Evolutionary conservation across 2,113 vertebrate genomes (phyloP), one percentile per base, ranked within the genome.

Genomic region (Hemicordylus capensis): DNA sequence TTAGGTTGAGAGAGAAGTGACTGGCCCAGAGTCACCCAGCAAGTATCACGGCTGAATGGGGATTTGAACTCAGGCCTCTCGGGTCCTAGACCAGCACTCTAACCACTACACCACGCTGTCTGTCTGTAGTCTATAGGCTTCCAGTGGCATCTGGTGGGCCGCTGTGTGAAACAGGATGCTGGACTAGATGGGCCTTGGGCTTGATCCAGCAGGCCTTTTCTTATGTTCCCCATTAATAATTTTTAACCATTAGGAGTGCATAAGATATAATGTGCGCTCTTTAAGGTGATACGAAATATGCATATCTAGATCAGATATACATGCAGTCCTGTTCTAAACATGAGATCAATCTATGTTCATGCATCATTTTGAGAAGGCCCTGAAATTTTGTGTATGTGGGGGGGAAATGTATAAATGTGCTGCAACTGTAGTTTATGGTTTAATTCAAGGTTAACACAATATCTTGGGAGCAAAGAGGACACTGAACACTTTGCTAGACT

Each of bases 391-490:
- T 61, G 72, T n/a, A n/a, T 20, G 31, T 66, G 79, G 86, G 88
- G 86, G 67, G 81, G 85, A 84, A 87, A 73, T 19, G 0, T 54
- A 24, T 69, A 85, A 82, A 75, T 84, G 34, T 67, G 1, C 48
- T 79, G 6, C 31, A 78, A 70, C 42, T 86, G 67, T 85, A 61
- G 67, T 92, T 86, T 88, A 20, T 37, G 20, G 78, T 64, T 48
- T 54, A 58, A 79, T 78, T 89, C 89, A 91, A 85, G 80, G 82
- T 90, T 90, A 90, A n/a, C 22, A 54, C 31, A 87, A 34, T 75
- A 80, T 48, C 78, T 19, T 84, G 14, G 22, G 83, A 79, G 67
- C 86, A 76, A 91, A 61, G 78, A 84, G 26, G 56, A 54, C 3
- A 17, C 0, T 2, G 61, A 85, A 80, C 1, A 9, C 2, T 92